Conservation (phyloP, 1,140 invertebrate genomes). For the Paracyclopina nana region DNA sequence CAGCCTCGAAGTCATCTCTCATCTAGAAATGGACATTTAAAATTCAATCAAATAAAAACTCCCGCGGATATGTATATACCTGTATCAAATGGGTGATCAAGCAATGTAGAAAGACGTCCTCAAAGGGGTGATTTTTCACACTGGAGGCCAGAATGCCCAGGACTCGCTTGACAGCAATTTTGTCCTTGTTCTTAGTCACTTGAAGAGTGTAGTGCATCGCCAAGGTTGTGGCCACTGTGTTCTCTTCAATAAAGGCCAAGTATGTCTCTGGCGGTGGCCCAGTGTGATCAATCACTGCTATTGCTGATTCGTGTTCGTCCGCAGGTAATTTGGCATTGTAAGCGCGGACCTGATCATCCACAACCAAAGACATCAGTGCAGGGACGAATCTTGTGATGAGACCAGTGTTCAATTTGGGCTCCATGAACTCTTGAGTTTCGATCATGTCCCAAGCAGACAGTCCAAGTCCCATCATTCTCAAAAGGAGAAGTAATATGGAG, state of each 20-base stretch:
- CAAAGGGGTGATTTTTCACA: conserved; percentile 66
- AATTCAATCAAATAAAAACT: conserved; percentile 23
- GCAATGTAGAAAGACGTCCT: conserved; percentile 84
- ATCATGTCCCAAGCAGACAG: conserved; percentile 93
- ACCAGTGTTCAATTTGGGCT: conserved; percentile 77
- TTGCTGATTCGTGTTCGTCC: conserved; percentile 77
- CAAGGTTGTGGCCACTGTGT: conserved; percentile 31
- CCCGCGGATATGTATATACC: conserved; percentile 1
- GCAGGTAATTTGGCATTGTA: conserved; percentile 66
- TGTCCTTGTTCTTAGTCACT: conserved; percentile 54
- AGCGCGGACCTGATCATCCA: conserved; percentile 81
- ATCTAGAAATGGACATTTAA: conserved; percentile 37
- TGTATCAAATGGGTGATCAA: conserved; percentile 34
- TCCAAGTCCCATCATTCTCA: conserved; percentile 78
- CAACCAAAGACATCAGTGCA: conserved; percentile 80
- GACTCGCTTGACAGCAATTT: conserved; percentile 61
- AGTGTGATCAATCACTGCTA: conserved; percentile 82
- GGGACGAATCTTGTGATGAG: conserved; percentile 87
- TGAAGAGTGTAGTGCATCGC: conserved; percentile 90
- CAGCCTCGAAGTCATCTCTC: conserved; percentile 72
- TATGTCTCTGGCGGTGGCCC: conserved; percentile 75
- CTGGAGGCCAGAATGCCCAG: conserved; percentile 69
- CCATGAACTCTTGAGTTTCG: conserved; percentile 76
- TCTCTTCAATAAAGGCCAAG: conserved; percentile 28
- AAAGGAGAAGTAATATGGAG: conserved; percentile 63